These are phyloP conservation scores for Spodoptera frugiperda DNA, from an alignment of 1,140 invertebrate genomes.

Conservation along the genomic window DNA sequence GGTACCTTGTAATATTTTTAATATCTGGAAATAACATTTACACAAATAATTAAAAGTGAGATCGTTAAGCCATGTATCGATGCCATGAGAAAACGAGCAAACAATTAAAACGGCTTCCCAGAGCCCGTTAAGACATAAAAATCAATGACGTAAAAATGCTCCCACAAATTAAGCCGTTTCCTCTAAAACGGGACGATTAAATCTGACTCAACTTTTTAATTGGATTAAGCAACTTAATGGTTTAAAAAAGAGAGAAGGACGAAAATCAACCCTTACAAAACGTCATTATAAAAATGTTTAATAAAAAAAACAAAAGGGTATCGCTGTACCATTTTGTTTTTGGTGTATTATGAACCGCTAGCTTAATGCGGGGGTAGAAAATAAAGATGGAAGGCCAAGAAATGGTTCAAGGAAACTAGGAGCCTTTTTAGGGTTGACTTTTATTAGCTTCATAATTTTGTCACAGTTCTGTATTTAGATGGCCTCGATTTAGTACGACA, in stretches of 20 bases:
- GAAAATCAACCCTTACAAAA: constrained; percentile 23
- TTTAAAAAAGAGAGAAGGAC: background rate
- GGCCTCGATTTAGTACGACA: too few species aligned
- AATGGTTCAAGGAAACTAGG: background rate
- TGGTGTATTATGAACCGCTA: background rate
- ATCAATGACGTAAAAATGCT: background rate
- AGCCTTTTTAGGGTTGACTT: background rate
- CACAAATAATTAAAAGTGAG: too few species aligned
- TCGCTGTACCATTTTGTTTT: constrained; percentile 19
- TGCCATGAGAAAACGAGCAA: too few species aligned
- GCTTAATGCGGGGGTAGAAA: background rate
- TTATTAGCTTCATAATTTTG: background rate
- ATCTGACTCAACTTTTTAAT: constrained; percentile 13
- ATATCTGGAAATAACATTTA: too few species aligned
- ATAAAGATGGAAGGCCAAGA: background rate
- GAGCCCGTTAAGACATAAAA: background rate
- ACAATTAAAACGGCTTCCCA: background rate
- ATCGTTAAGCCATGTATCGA: too few species aligned
- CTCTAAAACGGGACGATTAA: constrained; percentile 1
- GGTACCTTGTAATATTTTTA: too few species aligned
- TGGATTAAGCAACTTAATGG: constrained; percentile 19
- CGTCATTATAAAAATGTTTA: constrained; percentile 24
- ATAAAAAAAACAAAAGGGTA: constrained; percentile 31
- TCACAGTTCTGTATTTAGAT: too few species aligned
- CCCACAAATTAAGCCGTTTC: background rate